Evolutionary conservation across 2,888 invertebrate genomes (phyloP), one percentile per base, ranked within the genome.

Genomic region (Asteroscopus sphinx): DNA sequence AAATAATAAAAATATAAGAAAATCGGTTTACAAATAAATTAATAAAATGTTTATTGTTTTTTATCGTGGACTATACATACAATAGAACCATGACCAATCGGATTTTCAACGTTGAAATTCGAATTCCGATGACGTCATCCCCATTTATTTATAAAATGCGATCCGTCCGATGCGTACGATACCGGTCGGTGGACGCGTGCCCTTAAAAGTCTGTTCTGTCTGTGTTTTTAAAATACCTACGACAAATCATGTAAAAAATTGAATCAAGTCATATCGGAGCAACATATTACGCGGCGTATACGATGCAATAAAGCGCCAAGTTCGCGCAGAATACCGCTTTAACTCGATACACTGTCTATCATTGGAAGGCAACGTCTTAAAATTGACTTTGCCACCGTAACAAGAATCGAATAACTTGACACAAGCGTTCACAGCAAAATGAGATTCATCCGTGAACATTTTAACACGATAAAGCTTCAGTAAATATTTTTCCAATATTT

Each of bases 401-500:
- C 53, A 62, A 35, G 72, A 73, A 78, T 76, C 69, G 66, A 74
- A 76, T 79, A 72, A 73, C 69, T 69, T 57, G 62, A 68, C 60
- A 68, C 68, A 73, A 68, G 66, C 74, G 65, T 67, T 52, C 52
- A 35, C 35, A 56, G 64, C 60, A 79, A 21, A 82, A 82, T 79
- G 76, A 77, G 77, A 75, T 82, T 80, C 65, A 74, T 67, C 65
- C 56, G 58, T 39, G 75, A 77, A 68, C 79, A 72, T 80, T 80
- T 79, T 83, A 85, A 84, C 83, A 69, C 70, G 84, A 86, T 87
- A 83, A 83, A 84, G 76, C 70, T 66, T 72, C 62, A 73, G 84
- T 82, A 86, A 90, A 85, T 79, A 88, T 89, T 88, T 89, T 89
- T 88, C 88, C 86, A 85, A 90, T 90, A 90, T 83, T 87, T 81